Evolutionary conservation across 2,888 invertebrate genomes (phyloP).

Genomic region (Hyles lineata): DNA sequence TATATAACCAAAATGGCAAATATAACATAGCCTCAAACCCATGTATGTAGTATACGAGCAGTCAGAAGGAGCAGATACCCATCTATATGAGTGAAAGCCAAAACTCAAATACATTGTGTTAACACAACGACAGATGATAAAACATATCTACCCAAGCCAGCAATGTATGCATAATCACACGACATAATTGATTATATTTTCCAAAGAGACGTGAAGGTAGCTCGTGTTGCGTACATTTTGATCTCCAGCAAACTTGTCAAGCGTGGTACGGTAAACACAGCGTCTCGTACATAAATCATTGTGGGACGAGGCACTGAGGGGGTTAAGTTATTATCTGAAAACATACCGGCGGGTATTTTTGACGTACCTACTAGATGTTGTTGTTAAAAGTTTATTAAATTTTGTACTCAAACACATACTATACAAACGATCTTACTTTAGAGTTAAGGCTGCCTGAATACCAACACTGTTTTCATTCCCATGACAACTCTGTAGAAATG

Average conservation of each 20-base stretch:
- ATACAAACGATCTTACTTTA: no score
- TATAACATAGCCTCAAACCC: no score
- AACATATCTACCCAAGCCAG: background rate
- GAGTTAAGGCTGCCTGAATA: no score
- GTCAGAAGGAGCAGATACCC: no score
- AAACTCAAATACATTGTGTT: no score
- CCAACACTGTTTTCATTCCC: no score
- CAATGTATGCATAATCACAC: background rate
- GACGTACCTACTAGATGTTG: background rate
- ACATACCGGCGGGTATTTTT: conserved; percentile 30
- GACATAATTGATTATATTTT: conserved; percentile 11
- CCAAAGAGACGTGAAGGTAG: conserved; percentile 3
- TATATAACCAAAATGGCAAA: no score
- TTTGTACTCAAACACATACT: background rate
- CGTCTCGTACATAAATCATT: conserved; percentile 55
- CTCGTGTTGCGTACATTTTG: conserved; percentile 2
- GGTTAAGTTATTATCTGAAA: conserved; percentile 37
- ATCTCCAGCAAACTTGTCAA: conserved; percentile 26
- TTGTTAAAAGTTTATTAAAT: background rate
- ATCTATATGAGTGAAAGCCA: no score
- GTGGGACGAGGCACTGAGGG: conserved; percentile 44
- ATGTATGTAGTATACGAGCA: no score
- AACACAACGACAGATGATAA: no score
- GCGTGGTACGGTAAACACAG: conserved; percentile 19
- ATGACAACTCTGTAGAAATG: no score